These are phyloP conservation scores for Andricus quercusramuli DNA, from an alignment of 2,888 invertebrate species.

Conservation along the genomic window DNA sequence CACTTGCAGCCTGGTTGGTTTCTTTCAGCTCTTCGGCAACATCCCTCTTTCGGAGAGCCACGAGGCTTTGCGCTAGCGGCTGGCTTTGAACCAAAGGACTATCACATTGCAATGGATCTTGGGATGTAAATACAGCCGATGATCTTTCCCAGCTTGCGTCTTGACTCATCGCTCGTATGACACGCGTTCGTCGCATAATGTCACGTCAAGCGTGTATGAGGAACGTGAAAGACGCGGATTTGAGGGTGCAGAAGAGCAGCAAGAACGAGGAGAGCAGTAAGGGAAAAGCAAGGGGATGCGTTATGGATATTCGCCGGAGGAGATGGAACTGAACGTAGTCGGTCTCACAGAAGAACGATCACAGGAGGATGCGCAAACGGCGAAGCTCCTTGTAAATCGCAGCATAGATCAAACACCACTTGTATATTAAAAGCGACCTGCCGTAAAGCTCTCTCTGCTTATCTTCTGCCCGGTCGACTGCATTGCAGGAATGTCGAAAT, in stretches of 20 bases:
- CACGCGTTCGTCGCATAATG: slow-evolving; percentile 59
- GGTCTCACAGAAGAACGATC: slow-evolving; percentile 77
- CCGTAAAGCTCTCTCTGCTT: slow-evolving; percentile 62
- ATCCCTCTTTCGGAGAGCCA: slow-evolving; percentile 10
- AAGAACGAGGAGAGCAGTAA: slow-evolving; percentile 19
- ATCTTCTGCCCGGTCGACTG: slow-evolving; percentile 62
- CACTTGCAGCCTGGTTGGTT: slow-evolving; percentile 31
- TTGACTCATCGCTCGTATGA: slow-evolving; percentile 50
- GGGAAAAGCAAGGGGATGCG: slow-evolving; percentile 45
- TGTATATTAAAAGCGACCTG: slow-evolving; percentile 76
- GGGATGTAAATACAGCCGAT: slow-evolving; percentile 47
- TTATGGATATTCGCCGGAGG: slow-evolving; percentile 60
- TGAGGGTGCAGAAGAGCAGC: slow-evolving; percentile 57
- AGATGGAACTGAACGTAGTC: slow-evolving; percentile 70
- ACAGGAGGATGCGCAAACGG: slow-evolving; percentile 71
- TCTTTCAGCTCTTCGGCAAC: slow-evolving; percentile 17
- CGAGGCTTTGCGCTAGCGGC: slow-evolving; percentile 1
- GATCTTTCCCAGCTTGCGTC: slow-evolving; percentile 51
- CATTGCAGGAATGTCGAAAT: slow-evolving; percentile 21
- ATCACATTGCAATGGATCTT: slow-evolving; percentile 8
- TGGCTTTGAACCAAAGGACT: slow-evolving; percentile 36
- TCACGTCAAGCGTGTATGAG: slow-evolving; percentile 68
- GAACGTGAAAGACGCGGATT: slow-evolving; percentile 68
- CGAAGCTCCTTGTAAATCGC: slow-evolving; percentile 75
- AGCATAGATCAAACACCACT: slow-evolving; percentile 77